These are phyloP conservation scores for Poecilia picta DNA, from an alignment of 2,797 vertebrate genomes.

Conservation along the genomic window DNA sequence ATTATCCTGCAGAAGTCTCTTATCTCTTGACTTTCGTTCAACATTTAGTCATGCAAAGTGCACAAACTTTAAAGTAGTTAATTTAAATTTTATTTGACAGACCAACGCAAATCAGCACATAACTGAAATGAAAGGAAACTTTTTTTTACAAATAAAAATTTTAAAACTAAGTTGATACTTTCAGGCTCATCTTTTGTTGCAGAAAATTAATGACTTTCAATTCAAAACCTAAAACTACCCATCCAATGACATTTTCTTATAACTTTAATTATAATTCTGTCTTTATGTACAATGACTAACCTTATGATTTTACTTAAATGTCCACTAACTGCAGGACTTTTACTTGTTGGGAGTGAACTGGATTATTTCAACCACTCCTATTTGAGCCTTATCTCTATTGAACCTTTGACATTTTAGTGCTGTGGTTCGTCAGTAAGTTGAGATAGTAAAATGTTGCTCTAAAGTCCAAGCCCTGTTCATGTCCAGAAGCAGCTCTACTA, in stretches of 20 bases:
- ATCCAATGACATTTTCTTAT: not conserved
- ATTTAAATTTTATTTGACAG: not conserved
- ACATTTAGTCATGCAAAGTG: not conserved
- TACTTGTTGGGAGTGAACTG: not conserved
- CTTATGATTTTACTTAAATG: not conserved
- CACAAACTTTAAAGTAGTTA: not conserved
- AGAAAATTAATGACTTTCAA: too few species aligned
- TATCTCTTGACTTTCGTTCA: not conserved
- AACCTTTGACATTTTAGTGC: not conserved
- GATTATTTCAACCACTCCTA: not conserved
- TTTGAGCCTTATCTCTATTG: slow-evolving; percentile 1
- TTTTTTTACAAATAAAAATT: not conserved
- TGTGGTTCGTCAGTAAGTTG: not conserved
- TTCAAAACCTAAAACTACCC: not conserved
- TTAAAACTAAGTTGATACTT: not conserved
- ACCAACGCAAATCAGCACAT: not conserved
- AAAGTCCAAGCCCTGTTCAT: not conserved
- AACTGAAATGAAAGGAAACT: not conserved
- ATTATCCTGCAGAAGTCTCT: not conserved
- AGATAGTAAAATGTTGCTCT: not conserved
- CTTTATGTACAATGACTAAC: not conserved
- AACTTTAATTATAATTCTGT: not conserved
- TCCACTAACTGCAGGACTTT: not conserved
- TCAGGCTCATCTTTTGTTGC: not conserved
- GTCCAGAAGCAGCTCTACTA: not conserved